A percentile compares a stretch with the other conserved stretches of the same genome.
Evolutionary conservation across 2,113 vertebrate species (phyloP).

Genomic region (Clarias magur): DNA sequence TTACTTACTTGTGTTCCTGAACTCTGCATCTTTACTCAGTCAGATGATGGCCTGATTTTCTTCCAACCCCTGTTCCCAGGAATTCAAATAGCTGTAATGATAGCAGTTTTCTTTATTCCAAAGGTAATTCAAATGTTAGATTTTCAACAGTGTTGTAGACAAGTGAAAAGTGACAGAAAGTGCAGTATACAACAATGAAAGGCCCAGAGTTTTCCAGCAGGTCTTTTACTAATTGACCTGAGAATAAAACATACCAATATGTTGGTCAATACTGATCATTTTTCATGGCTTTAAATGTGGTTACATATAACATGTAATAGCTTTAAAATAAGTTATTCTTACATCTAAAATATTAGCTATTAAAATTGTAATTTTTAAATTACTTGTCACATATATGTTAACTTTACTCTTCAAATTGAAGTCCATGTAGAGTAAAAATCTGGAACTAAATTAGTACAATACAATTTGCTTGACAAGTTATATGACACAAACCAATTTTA

Average conservation of each 20-base stretch:
- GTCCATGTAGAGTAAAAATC: not conserved
- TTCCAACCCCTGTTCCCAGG: slow-evolving; percentile 23
- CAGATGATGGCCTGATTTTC: slow-evolving; percentile 13
- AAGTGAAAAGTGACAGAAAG: slow-evolving; percentile 19
- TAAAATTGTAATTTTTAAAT: not conserved
- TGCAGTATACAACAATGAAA: slow-evolving; percentile 15
- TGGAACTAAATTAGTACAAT: slow-evolving; percentile 13
- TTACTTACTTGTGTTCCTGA: slow-evolving; percentile 58
- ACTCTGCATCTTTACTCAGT: slow-evolving; percentile 59
- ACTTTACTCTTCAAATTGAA: not conserved
- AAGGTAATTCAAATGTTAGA: slow-evolving; percentile 29
- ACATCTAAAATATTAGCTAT: not conserved
- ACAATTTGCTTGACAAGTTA: slow-evolving; percentile 1
- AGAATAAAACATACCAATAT: slow-evolving; percentile 4
- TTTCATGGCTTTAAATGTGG: not conserved
- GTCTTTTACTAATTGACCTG: slow-evolving; percentile 31
- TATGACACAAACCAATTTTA: slow-evolving; percentile 33
- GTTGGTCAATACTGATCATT: not conserved
- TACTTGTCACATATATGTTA: not conserved
- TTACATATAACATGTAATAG: not conserved
- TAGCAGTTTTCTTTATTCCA: slow-evolving; percentile 21
- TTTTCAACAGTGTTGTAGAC: slow-evolving; percentile 39
- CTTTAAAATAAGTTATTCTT: not conserved
- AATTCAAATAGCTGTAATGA: slow-evolving; percentile 17
- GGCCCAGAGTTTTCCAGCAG: not conserved